A percentile compares a stretch with the other conserved stretches of the same genome.
These are phyloP conservation scores for Melanostoma scalare DNA, from an alignment of 2,888 invertebrate genomes.

Conservation along the genomic window DNA sequence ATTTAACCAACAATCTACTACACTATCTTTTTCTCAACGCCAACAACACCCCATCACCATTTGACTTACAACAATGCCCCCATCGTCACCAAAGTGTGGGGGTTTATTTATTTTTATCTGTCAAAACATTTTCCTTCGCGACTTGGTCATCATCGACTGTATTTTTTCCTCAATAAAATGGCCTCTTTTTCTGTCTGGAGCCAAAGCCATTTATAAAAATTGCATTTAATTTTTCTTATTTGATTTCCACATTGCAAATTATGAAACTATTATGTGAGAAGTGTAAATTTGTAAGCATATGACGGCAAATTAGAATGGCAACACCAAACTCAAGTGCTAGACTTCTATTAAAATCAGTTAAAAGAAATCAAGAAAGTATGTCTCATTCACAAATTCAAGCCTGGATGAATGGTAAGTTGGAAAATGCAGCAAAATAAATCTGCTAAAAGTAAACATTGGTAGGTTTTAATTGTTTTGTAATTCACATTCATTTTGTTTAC, in stretches of 20 bases:
- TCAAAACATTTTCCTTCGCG: conserved; percentile 55
- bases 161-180: conserved; percentile 39
- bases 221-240: not conserved
- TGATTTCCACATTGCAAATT: conserved; percentile 49
- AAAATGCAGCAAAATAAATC: not conserved
- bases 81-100: conserved; percentile 18
- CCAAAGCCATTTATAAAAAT: conserved; percentile 51
- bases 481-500: conserved; percentile 9
- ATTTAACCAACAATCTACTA: conserved; percentile 29
- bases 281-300: conserved; percentile 44
- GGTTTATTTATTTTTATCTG: conserved; percentile 31
- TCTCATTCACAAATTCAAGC: conserved; percentile 91
- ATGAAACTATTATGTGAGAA: conserved; percentile 61
- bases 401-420: conserved; percentile 92
- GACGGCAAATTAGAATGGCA: conserved; percentile 74
- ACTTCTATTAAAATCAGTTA: conserved; percentile 82
- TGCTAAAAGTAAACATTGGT: not conserved
- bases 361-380: conserved; percentile 90
- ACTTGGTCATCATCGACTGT: conserved; percentile 11
- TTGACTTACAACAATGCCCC: conserved; percentile 34
- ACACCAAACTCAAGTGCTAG: conserved; percentile 77
- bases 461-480: not conserved
- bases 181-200: conserved; percentile 38
- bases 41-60: conserved; percentile 38
- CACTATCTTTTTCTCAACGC: conserved; percentile 1